Conservation (phyloP, 2,113 vertebrate genomes). For the Syngnathus scovelli region DNA sequence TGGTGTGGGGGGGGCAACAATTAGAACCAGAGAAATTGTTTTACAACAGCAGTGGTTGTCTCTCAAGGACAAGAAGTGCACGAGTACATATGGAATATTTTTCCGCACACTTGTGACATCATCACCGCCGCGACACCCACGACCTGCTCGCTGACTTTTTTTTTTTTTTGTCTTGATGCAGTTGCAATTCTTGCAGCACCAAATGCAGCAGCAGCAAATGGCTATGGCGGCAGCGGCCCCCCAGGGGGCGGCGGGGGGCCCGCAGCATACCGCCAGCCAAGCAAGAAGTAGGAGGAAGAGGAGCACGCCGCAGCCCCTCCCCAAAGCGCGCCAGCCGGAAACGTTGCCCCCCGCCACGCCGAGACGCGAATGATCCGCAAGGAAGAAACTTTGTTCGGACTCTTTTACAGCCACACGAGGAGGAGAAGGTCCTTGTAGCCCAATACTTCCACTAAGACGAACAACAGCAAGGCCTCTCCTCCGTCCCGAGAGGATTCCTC, state of each 20-base stretch:
- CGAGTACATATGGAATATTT: neutral
- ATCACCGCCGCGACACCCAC: neutral
- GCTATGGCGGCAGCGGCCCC: conserved; percentile 74
- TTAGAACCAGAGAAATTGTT: too few relatives aligned
- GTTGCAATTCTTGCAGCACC: conserved; percentile 98
- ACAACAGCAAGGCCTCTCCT: conserved; percentile 32
- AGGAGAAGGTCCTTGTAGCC: conserved; percentile 42
- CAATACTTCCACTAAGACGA: neutral
- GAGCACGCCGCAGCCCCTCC: conserved; percentile 73
- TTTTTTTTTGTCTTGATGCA: conserved; percentile 57
- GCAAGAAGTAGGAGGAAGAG: conserved; percentile 96
- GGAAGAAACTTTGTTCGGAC: conserved; percentile 40
- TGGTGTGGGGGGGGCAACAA: neutral
- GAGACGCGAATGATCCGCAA: conserved; percentile 62
- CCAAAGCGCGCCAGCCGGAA: conserved; percentile 66
- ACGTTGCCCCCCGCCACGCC: conserved; percentile 21
- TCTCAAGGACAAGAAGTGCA: neutral
- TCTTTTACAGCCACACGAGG: conserved; percentile 48
- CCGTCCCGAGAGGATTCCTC: conserved; percentile 34
- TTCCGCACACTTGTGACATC: neutral
- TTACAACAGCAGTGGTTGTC: too few relatives aligned
- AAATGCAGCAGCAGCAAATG: conserved; percentile 92
- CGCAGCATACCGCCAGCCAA: conserved; percentile 85
- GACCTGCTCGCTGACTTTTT: conserved; percentile 5
- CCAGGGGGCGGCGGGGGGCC: conserved; percentile 72